Evolutionary conservation across 2,113 vertebrate species (phyloP).

Genomic region (Rallus limicola): DNA sequence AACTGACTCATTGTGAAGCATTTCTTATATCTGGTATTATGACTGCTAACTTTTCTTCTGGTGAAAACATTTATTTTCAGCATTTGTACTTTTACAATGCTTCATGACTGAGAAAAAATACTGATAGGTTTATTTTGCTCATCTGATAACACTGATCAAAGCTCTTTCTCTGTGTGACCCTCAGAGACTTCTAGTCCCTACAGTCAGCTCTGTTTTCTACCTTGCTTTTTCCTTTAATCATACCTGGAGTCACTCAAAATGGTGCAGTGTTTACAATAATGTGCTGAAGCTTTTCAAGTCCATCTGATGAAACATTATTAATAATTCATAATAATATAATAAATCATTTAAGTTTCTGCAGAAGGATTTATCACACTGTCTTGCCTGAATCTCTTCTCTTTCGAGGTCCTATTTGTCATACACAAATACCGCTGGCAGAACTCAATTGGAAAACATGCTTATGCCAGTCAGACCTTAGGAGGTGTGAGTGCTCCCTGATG

Average conservation of each 20-base stretch:
- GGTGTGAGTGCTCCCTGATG: not conserved
- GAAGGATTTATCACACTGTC: constrained; percentile 57
- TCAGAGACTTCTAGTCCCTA: not conserved
- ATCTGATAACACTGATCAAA: not conserved
- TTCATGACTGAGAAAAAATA: not conserved
- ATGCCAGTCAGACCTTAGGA: constrained; percentile 60
- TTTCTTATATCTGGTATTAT: not conserved
- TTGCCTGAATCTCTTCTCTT: constrained; percentile 32
- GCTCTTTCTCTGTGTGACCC: not conserved
- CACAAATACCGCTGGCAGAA: constrained; percentile 55
- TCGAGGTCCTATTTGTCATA: constrained; percentile 58
- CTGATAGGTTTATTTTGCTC: not conserved
- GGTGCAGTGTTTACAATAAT: constrained; percentile 22
- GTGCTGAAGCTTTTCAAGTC: constrained; percentile 33
- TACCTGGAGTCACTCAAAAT: constrained; percentile 30
- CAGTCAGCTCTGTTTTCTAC: not conserved
- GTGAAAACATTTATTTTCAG: not conserved
- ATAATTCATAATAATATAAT: constrained; percentile 65
- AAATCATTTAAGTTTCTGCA: constrained; percentile 67
- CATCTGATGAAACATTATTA: constrained; percentile 52
- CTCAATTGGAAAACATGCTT: constrained; percentile 53
- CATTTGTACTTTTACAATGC: not conserved
- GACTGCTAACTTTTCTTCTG: not conserved
- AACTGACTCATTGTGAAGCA: not conserved
- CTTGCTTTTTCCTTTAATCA: constrained; percentile 49